These are phyloP conservation scores for Drosophila buzzatii DNA, from an alignment of 2,888 invertebrate species.

Conservation along the genomic window DNA sequence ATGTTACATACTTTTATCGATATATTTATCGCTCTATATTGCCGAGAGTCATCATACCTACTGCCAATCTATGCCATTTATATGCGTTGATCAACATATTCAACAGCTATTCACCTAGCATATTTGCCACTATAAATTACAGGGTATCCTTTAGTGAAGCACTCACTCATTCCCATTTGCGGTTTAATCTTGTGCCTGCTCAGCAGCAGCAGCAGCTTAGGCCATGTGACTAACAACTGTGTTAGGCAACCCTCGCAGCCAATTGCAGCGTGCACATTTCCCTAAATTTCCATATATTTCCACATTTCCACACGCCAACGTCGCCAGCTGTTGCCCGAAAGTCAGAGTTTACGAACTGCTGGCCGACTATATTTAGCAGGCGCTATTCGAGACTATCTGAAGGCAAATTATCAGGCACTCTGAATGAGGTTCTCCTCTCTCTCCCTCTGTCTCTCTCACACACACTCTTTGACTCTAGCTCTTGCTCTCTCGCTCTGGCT, in stretches of 20 bases:
- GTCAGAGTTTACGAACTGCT: conserved; percentile 37
- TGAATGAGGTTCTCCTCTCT: neutral
- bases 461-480: neutral
- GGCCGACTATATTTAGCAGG: conserved; percentile 26
- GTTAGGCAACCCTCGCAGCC: conserved; percentile 29
- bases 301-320: conserved; percentile 24
- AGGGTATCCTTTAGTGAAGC: neutral
- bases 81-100: neutral
- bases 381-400: conserved; percentile 35
- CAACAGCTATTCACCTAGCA: too few relatives aligned
- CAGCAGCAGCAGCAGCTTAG: neutral
- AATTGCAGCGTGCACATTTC: conserved; percentile 19
- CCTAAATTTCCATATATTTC: conserved; percentile 23
- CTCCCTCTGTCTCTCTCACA: neutral
- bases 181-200: neutral
- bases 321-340: conserved; percentile 50
- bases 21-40: too few relatives aligned
- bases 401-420: conserved; percentile 55
- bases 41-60: too few relatives aligned
- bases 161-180: neutral
- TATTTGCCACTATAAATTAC: too few relatives aligned
- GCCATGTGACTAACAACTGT: conserved; percentile 11
- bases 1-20: too few relatives aligned
- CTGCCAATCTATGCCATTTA: too few relatives aligned
- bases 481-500: neutral